A percentile compares a stretch with the other conserved stretches of the same genome.
phyloP scores from a whole-genome alignment of 37 sponge, comb jelly and placozoan genomes.

The Agelas oroides region DNA sequence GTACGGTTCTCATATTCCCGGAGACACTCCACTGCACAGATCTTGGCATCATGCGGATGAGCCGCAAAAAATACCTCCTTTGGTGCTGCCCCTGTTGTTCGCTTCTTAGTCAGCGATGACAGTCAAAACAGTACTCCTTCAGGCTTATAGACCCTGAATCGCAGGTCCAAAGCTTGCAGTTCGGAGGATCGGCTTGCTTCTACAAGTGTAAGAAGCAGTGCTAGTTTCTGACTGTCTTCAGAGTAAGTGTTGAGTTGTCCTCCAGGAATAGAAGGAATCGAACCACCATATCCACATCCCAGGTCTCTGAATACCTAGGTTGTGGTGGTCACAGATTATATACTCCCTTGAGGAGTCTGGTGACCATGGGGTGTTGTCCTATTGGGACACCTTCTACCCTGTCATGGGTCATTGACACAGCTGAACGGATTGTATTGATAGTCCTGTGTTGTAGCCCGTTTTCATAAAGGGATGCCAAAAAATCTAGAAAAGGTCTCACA shows the following conservation, averaged over 20 bases:
- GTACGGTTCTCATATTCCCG: too few species aligned
- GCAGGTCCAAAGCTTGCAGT: too few species aligned
- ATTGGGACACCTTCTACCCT: conserved; percentile 19
- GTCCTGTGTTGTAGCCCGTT: conserved; percentile 32
- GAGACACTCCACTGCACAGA: too few species aligned
- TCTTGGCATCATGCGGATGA: too few species aligned
- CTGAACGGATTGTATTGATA: conserved; percentile 29
- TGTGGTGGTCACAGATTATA: conserved; percentile 17
- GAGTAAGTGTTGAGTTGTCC: conserved; percentile 21
- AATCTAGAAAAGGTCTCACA: conserved; percentile 33
- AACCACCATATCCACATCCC: conserved; percentile 49
- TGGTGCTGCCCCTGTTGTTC: too few species aligned
- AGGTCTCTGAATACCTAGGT: conserved; percentile 38
- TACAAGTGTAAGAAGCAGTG: too few species aligned
- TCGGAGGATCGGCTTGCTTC: too few species aligned
- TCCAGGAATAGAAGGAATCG: not conserved
- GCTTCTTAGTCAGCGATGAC: too few species aligned
- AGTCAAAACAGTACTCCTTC: too few species aligned
- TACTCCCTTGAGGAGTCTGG: conserved; percentile 31
- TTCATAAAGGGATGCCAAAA: conserved; percentile 32
- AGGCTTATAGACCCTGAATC: too few species aligned
- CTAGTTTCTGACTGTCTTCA: conserved; percentile 28
- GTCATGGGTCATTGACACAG: conserved; percentile 35
- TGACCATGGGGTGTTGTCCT: conserved; percentile 49
- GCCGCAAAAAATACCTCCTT: too few species aligned